Conservation (phyloP, 2,113 vertebrate genomes). For the Rattus norvegicus region GRCr8 NC_086037.1:62747001-62747500, state of each 20-base stretch:
- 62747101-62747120: neutral
- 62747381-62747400: too few species aligned
- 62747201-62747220: neutral
- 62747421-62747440: too few species aligned
- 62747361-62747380: neutral
- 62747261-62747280: neutral
- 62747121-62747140: too few species aligned
- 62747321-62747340: neutral
- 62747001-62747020: neutral
- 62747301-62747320: neutral
- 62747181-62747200: neutral
- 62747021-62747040: neutral
- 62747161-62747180: neutral
- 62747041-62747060: neutral
- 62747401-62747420: too few species aligned
- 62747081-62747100: neutral
- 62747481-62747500: neutral
- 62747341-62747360: neutral
- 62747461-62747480: neutral
- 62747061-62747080: neutral
- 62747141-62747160: neutral
- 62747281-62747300: neutral
- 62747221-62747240: neutral
- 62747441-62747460: too few species aligned
- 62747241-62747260: neutral